A percentile compares a stretch with the other conserved stretches of the same genome.
Conservation (phyloP, 2,888 invertebrate genomes). For the Branchinecta sandiegonensis region DNA sequence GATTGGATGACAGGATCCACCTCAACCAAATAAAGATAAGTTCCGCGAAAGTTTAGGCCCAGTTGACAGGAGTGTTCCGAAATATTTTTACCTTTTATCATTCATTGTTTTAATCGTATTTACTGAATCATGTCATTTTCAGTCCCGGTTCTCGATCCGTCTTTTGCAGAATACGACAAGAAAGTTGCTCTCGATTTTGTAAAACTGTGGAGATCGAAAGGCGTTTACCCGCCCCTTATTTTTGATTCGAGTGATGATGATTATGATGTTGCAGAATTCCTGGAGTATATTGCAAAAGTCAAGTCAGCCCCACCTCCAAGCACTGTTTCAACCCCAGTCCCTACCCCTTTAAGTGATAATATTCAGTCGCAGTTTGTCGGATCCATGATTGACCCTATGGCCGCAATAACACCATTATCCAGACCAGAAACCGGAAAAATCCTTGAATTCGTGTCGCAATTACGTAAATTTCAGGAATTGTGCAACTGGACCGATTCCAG, state of each 20-base stretch:
- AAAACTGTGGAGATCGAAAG: not conserved
- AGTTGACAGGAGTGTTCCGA: not conserved
- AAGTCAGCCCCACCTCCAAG: not conserved
- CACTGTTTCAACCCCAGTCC: not conserved
- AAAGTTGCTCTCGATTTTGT: not conserved
- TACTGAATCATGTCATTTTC: not conserved
- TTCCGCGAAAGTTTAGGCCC: too few species aligned
- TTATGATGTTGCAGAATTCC: not conserved
- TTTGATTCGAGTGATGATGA: not conserved
- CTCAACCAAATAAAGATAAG: too few species aligned
- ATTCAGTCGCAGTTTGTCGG: not conserved
- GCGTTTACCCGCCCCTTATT: not conserved
- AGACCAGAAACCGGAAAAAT: not conserved
- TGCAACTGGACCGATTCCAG: not conserved
- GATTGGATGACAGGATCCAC: too few species aligned
- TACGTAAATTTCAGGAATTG: not conserved
- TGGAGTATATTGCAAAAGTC: not conserved
- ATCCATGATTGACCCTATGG: not conserved
- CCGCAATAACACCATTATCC: not conserved
- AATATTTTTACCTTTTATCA: not conserved
- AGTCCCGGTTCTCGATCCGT: not conserved
- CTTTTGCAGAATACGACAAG: not conserved
- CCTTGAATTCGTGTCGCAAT: not conserved
- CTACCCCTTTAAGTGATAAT: not conserved
- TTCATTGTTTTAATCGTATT: not conserved